Percentiles rank a stretch among this genome's conserved stretches.
phyloP scores from a whole-genome alignment of 37 sponge, comb jelly and placozoan genomes.

The Agelas oroides region DNA sequence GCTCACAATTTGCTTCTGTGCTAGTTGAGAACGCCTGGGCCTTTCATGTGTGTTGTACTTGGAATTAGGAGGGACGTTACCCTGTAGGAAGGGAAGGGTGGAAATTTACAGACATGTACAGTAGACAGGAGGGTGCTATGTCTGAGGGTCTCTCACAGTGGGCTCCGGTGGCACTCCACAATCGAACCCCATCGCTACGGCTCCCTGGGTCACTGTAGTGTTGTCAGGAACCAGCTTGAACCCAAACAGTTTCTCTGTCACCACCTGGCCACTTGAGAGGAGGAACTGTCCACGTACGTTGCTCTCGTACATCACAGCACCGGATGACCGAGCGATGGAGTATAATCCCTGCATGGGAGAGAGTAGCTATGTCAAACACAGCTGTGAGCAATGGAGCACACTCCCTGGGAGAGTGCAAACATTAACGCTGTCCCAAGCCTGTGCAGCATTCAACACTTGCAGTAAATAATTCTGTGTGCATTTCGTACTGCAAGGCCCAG shows the following conservation, averaged over 20 bases:
- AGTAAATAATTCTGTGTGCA: no score
- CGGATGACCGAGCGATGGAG: slow-evolving; percentile 62
- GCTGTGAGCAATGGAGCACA: no score
- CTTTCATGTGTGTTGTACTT: slow-evolving; percentile 65
- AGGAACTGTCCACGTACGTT: slow-evolving; percentile 46
- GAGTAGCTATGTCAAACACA: neutral
- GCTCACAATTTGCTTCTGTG: slow-evolving; percentile 83
- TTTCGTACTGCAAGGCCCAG: no score
- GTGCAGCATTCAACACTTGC: neutral
- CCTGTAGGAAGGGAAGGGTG: slow-evolving; percentile 19
- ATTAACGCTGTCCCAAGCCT: neutral
- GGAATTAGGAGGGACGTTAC: slow-evolving; percentile 63
- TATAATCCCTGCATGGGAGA: slow-evolving; percentile 53
- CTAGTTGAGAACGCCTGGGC: slow-evolving; percentile 44
- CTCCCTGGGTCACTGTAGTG: slow-evolving; percentile 12
- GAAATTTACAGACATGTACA: no score
- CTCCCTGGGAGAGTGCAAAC: neutral
- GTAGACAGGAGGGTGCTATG: neutral
- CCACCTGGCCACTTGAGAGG: slow-evolving; percentile 15
- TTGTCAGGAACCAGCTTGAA: slow-evolving; percentile 54
- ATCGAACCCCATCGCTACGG: slow-evolving; percentile 68
- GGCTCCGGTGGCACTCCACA: slow-evolving; percentile 81
- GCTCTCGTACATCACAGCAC: slow-evolving; percentile 77
- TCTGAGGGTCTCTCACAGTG: no score
- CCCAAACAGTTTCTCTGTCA: slow-evolving; percentile 72